phyloP scores from a whole-genome alignment of 2,113 vertebrate species.

The Tursiops truncatus region DNA sequence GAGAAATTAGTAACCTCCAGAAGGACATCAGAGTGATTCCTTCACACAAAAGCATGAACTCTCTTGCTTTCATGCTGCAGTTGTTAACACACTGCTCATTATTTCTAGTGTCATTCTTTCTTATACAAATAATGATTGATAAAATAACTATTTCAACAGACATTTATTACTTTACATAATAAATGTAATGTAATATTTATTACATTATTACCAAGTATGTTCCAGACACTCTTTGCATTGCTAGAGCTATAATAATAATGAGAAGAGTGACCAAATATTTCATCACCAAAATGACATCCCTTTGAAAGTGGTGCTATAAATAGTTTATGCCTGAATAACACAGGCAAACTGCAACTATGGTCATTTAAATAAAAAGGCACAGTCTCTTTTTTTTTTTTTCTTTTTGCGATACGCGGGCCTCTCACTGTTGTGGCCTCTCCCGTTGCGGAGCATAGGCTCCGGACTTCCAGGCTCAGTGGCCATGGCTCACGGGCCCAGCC shows the following conservation, averaged over 20 bases:
- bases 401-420: accelerated
- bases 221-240: background rate
- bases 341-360: background rate
- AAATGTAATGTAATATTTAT: no score
- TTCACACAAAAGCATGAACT: background rate
- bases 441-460: no score
- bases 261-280: background rate
- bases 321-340: background rate
- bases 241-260: background rate
- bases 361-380: background rate
- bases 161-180: no score
- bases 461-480: no score
- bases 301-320: background rate
- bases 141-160: background rate
- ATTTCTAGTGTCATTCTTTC: background rate
- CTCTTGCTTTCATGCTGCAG: background rate
- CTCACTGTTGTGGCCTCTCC: no score
- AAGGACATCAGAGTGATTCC: background rate
- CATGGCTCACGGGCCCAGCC: no score
- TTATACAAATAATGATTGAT: background rate
- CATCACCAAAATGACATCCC: background rate
- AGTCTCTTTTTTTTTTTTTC: background rate
- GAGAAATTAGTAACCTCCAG: background rate
- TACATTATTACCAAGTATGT: background rate
- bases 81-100: background rate